Base-by-base conservation (phyloP, 1,140 invertebrate species). In the Halesus radiatus region DNA sequence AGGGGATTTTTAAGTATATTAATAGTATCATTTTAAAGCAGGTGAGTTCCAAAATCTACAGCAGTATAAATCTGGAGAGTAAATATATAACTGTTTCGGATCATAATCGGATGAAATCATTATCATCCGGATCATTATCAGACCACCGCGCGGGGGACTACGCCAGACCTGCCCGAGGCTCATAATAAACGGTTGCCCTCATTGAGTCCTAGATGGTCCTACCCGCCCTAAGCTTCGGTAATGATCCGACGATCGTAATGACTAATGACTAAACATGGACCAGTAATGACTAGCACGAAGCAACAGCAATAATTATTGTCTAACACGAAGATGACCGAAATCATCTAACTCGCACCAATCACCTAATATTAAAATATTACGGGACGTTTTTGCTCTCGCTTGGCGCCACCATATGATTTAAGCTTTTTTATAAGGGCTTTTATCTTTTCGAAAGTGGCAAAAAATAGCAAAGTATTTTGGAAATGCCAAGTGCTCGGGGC, bases 201-300 rank as follows among this genome's bases (percentile, higher is more conserved):
- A 13, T 45, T 13, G 37, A 45, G 10, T 13, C 37, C 37, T 45
- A 45, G 37, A 45, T 45, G 62, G 23, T 66, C 15, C 23, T 32
- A 23, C 23, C 13, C 62, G 62, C 26, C 62, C 62, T 29, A 22
- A 15, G 29, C 23, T n/a, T 22, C 20, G 26, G 15, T 37, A 66
- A 66, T 29, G 62, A 29, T 7, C 29, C 62, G 15, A 29, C n/a
- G 8, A 66, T 37, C 10, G n/a, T 66, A 66, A 37, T 66, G 29
- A 29, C 37, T 45, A 45, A 45, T 45, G 37, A 45, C 62, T 66
- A 66, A 66, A 66, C 62, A 66, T 16, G 22, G 56, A 23, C 56
- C 56, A 23, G 5, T 66, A 16, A 66, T 66, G 62, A 66, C 20
- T 3, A 29, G 22, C 62, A 66, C 3, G 29, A 16, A 37, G 22